Percentiles rank a stretch among this genome's conserved stretches.
These are phyloP conservation scores for Hydrolagus colliei DNA, from an alignment of 2,797 vertebrate genomes.

Conservation along the genomic window DNA sequence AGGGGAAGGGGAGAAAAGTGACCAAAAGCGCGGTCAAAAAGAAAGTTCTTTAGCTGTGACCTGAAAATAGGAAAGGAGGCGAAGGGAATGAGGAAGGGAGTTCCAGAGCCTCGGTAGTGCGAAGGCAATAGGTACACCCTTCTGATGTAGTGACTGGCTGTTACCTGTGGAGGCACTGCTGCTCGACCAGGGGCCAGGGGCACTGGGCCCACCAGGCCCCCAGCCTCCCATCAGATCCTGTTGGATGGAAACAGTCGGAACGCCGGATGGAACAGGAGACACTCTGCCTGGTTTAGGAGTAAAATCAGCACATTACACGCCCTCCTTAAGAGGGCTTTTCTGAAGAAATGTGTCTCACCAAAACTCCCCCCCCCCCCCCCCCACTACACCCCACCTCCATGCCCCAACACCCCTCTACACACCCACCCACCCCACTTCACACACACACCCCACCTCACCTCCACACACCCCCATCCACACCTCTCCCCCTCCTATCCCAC, in stretches of 20 bases:
- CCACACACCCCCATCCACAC: neutral
- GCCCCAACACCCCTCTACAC: neutral
- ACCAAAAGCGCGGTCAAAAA: no score
- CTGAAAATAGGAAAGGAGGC: no score
- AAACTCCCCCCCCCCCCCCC: neutral
- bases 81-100: no score
- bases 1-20: no score
- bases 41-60: no score
- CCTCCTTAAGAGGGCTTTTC: neutral
- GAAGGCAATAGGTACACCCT: no score
- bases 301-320: neutral
- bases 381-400: neutral
- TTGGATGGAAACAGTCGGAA: slow-evolving; percentile 83
- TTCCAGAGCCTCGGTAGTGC: no score
- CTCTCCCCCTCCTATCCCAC: neutral
- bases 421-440: no score
- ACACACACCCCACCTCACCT: neutral
- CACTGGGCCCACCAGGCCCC: slow-evolving; percentile 51
- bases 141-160: no score
- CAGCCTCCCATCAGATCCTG: slow-evolving; percentile 77
- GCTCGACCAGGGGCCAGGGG: slow-evolving; percentile 59
- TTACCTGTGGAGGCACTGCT: slow-evolving; percentile 62
- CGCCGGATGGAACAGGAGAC: slow-evolving; percentile 67
- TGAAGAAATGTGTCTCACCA: neutral
- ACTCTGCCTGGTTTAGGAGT: slow-evolving; percentile 52